Percentiles rank a stretch among this genome's conserved stretches.
phyloP scores from a whole-genome alignment of 2,113 vertebrate genomes.

The Narcine bancroftii region DNA sequence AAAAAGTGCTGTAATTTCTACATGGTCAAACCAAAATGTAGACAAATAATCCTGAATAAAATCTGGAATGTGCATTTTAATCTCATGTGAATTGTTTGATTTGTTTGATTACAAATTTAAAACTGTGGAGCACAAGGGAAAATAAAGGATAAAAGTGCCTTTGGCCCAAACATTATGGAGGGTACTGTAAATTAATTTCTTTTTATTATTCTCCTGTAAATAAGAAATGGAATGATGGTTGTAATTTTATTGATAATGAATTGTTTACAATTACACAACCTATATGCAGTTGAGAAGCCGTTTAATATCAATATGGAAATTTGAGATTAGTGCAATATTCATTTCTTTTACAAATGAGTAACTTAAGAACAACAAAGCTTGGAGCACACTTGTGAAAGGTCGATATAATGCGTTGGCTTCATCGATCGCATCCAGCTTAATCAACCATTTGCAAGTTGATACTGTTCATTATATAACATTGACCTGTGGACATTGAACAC shows the following conservation, averaged over 20 bases:
- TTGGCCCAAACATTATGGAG: too few species aligned
- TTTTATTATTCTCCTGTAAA: neutral
- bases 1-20: too few species aligned
- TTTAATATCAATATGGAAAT: neutral
- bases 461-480: neutral
- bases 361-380: neutral
- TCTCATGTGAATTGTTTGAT: too few species aligned
- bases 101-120: too few species aligned
- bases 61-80: too few species aligned
- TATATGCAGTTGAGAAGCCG: neutral
- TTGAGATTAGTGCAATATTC: neutral
- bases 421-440: neutral
- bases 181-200: conserved; percentile 5
- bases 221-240: neutral
- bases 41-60: too few species aligned
- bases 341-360: neutral
- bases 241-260: conserved; percentile 1
- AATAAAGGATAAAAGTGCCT: too few species aligned
- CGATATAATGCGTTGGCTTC: neutral
- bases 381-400: neutral
- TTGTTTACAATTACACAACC: neutral
- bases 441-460: neutral
- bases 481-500: neutral
- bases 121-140: too few species aligned
- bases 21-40: too few species aligned